Percentiles rank a stretch among this genome's conserved stretches.
Evolutionary conservation across 2,888 invertebrate genomes (phyloP).

Genomic region (Athripsodes cinereus): DNA sequence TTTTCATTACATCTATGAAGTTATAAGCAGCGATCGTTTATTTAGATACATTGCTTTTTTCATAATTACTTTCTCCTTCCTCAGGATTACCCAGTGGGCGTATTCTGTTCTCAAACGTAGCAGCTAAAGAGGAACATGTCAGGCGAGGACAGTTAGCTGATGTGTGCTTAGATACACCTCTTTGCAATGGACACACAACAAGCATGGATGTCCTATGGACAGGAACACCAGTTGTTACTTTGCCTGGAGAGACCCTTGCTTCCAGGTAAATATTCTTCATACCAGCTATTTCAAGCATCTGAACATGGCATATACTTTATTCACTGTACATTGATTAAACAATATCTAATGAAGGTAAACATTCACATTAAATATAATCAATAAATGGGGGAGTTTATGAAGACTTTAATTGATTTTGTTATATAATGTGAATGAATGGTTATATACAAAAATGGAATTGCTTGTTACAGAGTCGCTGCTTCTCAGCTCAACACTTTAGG

Average conservation of each 20-base stretch:
- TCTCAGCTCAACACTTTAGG: conserved; percentile 91
- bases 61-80: conserved; percentile 15
- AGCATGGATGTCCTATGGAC: conserved; percentile 99
- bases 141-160: conserved; percentile 97
- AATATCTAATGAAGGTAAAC: no score
- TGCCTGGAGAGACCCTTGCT: conserved; percentile 80
- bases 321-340: no score
- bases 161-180: conserved; percentile 94
- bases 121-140: conserved; percentile 97
- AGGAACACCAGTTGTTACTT: conserved; percentile 96
- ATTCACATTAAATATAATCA: no score
- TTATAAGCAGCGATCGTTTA: no score
- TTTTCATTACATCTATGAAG: no score
- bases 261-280: conserved; percentile 47
- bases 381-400: no score
- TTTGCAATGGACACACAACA: conserved; percentile 99
- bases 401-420: no score
- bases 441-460: no score
- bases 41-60: background rate
- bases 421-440: no score
- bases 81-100: conserved; percentile 61
- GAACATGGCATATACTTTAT: no score
- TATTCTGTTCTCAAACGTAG: conserved; percentile 93
- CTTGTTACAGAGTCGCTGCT: conserved; percentile 77
- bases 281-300: no score